Evolutionary conservation across 37 sponge, comb jelly and placozoan species (phyloP), one percentile per base, ranked within the genome.

Genomic region (Diacarnus erythraeanus): DNA sequence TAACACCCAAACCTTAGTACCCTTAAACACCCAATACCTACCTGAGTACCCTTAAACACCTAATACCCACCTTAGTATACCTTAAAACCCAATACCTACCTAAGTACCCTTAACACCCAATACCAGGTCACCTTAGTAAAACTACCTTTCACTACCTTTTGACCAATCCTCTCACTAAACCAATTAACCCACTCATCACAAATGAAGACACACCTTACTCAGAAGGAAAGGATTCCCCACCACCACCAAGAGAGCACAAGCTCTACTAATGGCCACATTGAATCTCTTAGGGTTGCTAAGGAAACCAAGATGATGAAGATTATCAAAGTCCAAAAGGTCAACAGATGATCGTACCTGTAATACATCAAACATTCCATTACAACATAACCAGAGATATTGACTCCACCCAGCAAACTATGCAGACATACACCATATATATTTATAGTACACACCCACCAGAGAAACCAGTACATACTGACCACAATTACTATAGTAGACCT

Each of bases 211-310:
- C 30, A 90, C 90, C 77, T 80, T 59, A 15, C 66, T 37, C 0
- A 90, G 73, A 4, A 89, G 73, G 54, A 76, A 59, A 2, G 91
- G 95, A 54, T 94, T 85, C 43, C 92, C 91, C 17, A 94, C 58
- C 39, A 91, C 86, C 8, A 94, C 57, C 17, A 88, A 61, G 65
- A 94, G 47, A 23, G 86, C 86, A 69, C 91, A 78, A 0, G 89
- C 91, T 44, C 95, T 69, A 34, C 87, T 90, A 29, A 94, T 90
- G 58, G 94, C 83, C 1, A 94, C 94, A 68, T 94, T 94, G 88
- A 94, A 90, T 26, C 90, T 36, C 59, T 90, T 90, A 29, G 88
- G 88, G 66, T 90, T 94, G 65, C 77, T 60, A 0, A 90, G 72
- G 75, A 94, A 94, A 3, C 91, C 94, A 64, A 94, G 67, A 21